Evolutionary conservation across 2,113 vertebrate species (phyloP).

Genomic region (Etia nguti): DNA sequence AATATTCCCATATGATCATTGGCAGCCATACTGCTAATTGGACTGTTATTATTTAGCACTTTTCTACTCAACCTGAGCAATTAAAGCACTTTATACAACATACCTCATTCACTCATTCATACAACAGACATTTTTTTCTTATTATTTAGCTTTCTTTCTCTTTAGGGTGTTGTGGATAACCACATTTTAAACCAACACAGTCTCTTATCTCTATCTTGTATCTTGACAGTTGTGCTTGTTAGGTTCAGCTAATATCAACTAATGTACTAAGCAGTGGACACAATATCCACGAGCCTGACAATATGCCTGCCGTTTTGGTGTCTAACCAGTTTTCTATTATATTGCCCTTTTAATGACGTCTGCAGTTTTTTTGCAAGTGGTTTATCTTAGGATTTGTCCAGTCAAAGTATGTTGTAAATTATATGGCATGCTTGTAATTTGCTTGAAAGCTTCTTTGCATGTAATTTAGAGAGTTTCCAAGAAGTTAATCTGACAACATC

Average conservation of each 20-base stretch:
- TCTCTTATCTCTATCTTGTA: background rate
- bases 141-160: too few relatives aligned
- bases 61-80: background rate
- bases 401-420: background rate
- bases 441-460: background rate
- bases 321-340: background rate
- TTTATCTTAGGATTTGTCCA: background rate
- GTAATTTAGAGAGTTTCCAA: background rate
- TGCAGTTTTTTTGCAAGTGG: background rate
- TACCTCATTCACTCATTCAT: background rate
- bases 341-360: background rate
- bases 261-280: background rate
- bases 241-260: background rate
- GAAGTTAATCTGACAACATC: background rate
- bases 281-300: background rate
- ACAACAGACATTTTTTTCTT: background rate
- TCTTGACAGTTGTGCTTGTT: background rate
- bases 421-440: background rate
- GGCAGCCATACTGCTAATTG: background rate
- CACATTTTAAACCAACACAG: background rate
- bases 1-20: background rate
- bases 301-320: background rate
- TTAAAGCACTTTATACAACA: background rate
- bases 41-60: background rate
- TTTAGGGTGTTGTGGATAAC: background rate